A percentile compares a stretch with the other conserved stretches of the same genome.
Conservation (phyloP, 2,888 invertebrate genomes). For the Heliconius ismenius region DNA sequence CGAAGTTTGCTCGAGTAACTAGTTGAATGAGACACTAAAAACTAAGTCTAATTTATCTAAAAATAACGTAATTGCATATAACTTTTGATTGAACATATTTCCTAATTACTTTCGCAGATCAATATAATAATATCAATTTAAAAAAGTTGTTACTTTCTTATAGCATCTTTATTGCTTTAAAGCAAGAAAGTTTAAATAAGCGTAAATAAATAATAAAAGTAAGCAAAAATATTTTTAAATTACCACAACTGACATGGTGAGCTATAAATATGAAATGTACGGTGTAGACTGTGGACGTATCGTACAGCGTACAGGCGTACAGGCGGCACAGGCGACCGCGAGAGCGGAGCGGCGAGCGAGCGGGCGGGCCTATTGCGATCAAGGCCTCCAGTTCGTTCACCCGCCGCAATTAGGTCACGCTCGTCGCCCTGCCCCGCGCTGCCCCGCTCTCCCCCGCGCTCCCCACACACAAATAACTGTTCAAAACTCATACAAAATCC, state of each 20-base stretch:
- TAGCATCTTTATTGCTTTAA: background rate
- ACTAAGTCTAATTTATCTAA: constrained; percentile 42
- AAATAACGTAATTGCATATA: constrained; percentile 20
- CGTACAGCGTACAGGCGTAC: constrained; percentile 45
- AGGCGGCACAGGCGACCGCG: constrained; percentile 52
- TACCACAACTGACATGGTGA: background rate
- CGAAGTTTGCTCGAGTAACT: constrained; percentile 50
- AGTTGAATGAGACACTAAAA: constrained; percentile 57
- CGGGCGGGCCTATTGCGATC: constrained; percentile 72
- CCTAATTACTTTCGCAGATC: background rate
- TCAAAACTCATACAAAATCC: constrained; percentile 70
- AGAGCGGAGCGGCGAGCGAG: constrained; percentile 43
- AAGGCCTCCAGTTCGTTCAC: constrained; percentile 81
- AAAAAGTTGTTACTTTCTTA: background rate
- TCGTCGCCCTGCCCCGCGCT: constrained; percentile 62
- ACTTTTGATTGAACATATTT: background rate
- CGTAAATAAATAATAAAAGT: background rate
- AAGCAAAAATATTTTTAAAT: background rate
- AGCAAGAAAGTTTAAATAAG: background rate
- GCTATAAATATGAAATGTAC: constrained; percentile 17
- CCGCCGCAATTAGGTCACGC: constrained; percentile 77
- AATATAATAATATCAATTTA: background rate
- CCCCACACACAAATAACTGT: constrained; percentile 73
- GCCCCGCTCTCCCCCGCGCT: constrained; percentile 58
- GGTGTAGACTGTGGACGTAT: background rate